These are phyloP conservation scores for Aphelinus atriplicis DNA, from an alignment of 1,140 invertebrate genomes.

Conservation along the genomic window DNA sequence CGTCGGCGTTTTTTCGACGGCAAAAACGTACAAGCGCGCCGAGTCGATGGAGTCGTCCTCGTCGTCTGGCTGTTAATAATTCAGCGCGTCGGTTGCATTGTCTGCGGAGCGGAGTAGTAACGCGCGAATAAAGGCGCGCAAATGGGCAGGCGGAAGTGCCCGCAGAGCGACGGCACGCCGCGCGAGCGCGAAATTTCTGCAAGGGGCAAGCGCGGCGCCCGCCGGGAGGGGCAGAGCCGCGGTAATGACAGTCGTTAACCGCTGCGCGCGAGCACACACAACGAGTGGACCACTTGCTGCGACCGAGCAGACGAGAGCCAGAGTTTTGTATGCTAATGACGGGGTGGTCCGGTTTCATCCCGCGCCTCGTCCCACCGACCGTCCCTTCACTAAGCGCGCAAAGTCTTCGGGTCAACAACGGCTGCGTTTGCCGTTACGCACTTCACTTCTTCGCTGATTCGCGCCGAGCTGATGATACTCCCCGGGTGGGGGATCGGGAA, in stretches of 20 bases:
- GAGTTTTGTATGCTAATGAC: slow-evolving; percentile 55
- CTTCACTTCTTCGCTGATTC: too few relatives aligned
- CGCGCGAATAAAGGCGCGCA: slow-evolving; percentile 33
- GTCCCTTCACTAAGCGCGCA: neutral
- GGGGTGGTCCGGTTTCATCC: slow-evolving; percentile 54
- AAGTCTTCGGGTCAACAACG: slow-evolving; percentile 31
- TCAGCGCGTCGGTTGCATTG: slow-evolving; percentile 19
- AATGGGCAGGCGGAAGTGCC: slow-evolving; percentile 35
- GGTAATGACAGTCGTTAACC: slow-evolving; percentile 58
- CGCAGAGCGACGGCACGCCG: neutral
- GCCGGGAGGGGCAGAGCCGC: slow-evolving; percentile 6
- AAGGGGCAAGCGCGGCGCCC: slow-evolving; percentile 8
- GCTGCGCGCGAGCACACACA: neutral
- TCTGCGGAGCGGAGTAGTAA: slow-evolving; percentile 9
- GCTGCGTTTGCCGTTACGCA: too few relatives aligned
- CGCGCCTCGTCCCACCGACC: slow-evolving; percentile 15
- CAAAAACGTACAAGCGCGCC: neutral
- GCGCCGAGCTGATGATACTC: too few relatives aligned
- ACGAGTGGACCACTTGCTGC: slow-evolving; percentile 41
- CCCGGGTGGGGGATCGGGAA: too few relatives aligned
- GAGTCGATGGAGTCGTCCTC: slow-evolving; percentile 19
- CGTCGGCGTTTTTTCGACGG: too few relatives aligned
- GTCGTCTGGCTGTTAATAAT: slow-evolving; percentile 28
- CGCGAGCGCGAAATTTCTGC: slow-evolving; percentile 22
- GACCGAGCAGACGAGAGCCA: slow-evolving; percentile 3